Base-by-base conservation (phyloP, 2,797 vertebrate genomes). In the Schizopygopsis malacanthus region DNA sequence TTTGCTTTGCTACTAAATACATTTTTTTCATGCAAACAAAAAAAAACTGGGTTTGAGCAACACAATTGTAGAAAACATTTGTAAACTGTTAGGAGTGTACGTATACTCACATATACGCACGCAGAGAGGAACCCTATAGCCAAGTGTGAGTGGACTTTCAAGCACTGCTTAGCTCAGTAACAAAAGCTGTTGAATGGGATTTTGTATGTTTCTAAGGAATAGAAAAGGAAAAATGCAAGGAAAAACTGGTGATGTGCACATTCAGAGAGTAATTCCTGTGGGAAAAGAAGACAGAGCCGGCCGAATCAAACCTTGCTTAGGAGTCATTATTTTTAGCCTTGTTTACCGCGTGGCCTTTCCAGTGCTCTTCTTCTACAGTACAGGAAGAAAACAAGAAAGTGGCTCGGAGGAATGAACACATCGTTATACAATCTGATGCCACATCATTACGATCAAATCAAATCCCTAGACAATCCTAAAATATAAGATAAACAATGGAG, bases 251-350 rank as follows among this genome's bases (percentile, higher is more conserved):
- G 28, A 43, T n/a, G 56, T 80, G 91, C 92, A 90, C 92, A 92
- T 94, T 94, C 92, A 91, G 92, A 94, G 92, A 94, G 89, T 87
- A 93, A 92, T 92, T 94, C 93, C 93, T 91, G 90, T 86, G 92
- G 93, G 85, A 93, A 91, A 91, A 92, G 90, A 90, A 87, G 90
- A 95, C 92, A 93, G 92, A 94, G 92, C 91, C 92, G 90, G 91
- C 93, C 89, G 91, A 92, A 93, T 95, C 94, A 93, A 95, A 93
- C 93, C 91, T 89, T 93, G 93, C 92, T 92, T 92, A 92, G 86
- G 90, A 93, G 91, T 93, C 93, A 93, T 96, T 95, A 94, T 95
- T 95, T 96, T 95, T 94, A 95, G 95, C 92, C 92, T 91, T 94
- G 94, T 95, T 95, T 95, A 92, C 93, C 91, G 83, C 91, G 91